Conservation (phyloP, 2,797 vertebrate genomes). For the Phaenicophaeus curvirostris region DNA sequence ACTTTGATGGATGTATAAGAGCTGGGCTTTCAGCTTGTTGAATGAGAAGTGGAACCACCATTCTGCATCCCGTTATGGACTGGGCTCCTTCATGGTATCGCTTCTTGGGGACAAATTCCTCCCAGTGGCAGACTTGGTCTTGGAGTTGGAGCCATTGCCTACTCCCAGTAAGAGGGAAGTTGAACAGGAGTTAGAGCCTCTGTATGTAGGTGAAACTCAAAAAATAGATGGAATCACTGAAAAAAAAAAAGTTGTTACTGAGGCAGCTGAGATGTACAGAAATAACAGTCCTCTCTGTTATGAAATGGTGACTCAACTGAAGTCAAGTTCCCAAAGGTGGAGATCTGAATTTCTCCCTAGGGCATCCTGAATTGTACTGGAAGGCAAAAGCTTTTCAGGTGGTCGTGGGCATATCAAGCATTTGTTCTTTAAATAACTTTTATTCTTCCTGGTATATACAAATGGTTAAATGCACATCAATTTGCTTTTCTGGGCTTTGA, state of each 20-base stretch:
- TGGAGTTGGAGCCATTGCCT: background rate
- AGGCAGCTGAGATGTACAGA: background rate
- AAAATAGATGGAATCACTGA: background rate
- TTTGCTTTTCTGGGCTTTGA: background rate
- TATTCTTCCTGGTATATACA: background rate
- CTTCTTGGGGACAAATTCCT: background rate
- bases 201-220: background rate
- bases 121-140: background rate
- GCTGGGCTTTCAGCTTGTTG: conserved; percentile 35
- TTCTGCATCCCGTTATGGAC: background rate
- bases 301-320: background rate
- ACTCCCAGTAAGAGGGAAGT: background rate
- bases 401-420: background rate
- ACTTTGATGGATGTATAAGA: conserved; percentile 58
- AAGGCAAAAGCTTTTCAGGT: background rate
- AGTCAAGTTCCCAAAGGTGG: background rate
- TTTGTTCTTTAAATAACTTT: background rate
- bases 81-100: background rate
- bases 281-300: background rate
- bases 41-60: background rate
- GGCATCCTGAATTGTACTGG: background rate
- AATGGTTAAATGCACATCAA: background rate
- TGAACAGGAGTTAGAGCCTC: background rate
- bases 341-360: background rate
- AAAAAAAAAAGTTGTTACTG: background rate